A percentile compares a stretch with the other conserved stretches of the same genome.
Conservation (phyloP, 2,888 invertebrate species). For the Saturnia japonica region DNA sequence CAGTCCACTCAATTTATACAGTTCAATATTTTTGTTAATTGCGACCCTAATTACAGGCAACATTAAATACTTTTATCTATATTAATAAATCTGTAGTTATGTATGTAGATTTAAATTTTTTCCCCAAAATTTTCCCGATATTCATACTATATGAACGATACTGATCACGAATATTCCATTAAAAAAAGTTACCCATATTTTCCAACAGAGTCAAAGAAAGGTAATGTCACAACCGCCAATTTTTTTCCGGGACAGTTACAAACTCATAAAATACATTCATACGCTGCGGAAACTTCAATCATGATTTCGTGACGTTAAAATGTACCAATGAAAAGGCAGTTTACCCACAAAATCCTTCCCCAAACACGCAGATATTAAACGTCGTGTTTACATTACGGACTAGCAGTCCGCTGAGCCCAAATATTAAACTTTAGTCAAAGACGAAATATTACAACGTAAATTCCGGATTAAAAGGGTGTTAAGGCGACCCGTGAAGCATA, state of each 20-base stretch:
- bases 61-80: no score
- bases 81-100: no score
- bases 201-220: neutral
- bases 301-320: constrained; percentile 38
- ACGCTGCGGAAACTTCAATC: constrained; percentile 88
- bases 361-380: constrained; percentile 63
- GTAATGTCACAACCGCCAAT: neutral
- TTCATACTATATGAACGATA: no score
- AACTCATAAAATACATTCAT: constrained; percentile 83
- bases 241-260: neutral
- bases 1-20: no score
- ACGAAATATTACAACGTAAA: constrained; percentile 68
- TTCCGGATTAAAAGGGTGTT: constrained; percentile 60
- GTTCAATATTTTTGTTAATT: no score
- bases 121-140: no score
- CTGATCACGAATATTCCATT: no score
- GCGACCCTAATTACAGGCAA: no score
- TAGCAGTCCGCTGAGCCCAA: constrained; percentile 56
- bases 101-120: no score
- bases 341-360: constrained; percentile 43
- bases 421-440: constrained; percentile 73
- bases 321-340: constrained; percentile 44
- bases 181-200: no score
- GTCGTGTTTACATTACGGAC: constrained; percentile 47
- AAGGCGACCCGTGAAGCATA: constrained; percentile 40